A percentile compares a stretch with the other conserved stretches of the same genome.
These are phyloP conservation scores for Cotesia chilonis DNA, from an alignment of 1,140 invertebrate species.

Conservation along the genomic window DNA sequence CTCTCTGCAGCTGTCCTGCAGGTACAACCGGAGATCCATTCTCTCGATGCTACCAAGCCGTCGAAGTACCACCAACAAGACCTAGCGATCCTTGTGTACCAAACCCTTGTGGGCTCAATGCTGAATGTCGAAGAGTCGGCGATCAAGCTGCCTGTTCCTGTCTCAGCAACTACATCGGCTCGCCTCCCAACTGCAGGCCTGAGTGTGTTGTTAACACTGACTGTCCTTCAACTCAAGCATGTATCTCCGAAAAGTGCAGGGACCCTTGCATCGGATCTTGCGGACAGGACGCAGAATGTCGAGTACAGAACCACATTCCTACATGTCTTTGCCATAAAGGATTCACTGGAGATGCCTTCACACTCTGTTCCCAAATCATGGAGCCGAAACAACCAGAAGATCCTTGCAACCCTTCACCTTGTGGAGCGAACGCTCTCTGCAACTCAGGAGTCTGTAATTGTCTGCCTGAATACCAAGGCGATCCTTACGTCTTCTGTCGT, in stretches of 20 bases:
- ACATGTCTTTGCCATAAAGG: conserved; percentile 74
- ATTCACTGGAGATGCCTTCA: conserved; percentile 73
- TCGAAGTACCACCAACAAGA: conserved; percentile 46
- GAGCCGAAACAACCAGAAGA: conserved; percentile 63
- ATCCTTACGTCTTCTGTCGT: conserved; percentile 73
- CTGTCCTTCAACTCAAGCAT: conserved; percentile 67
- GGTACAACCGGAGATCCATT: conserved; percentile 79
- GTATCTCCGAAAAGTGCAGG: conserved; percentile 72
- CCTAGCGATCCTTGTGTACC: conserved; percentile 61
- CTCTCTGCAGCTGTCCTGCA: conserved; percentile 75
- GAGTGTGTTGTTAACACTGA: conserved; percentile 69
- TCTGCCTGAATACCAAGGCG: conserved; percentile 77
- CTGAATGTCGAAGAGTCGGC: conserved; percentile 64
- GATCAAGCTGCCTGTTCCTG: conserved; percentile 70
- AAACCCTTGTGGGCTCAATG: conserved; percentile 68
- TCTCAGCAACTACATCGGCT: conserved; percentile 66
- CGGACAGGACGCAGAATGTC: conserved; percentile 75
- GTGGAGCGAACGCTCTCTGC: conserved; percentile 79
- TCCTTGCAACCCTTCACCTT: conserved; percentile 82
- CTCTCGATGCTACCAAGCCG: conserved; percentile 63
- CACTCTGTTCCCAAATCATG: conserved; percentile 66
- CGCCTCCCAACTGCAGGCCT: conserved; percentile 68
- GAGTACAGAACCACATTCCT: conserved; percentile 80
- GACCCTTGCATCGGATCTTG: conserved; percentile 78
- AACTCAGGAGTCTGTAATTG: conserved; percentile 80